A percentile compares a stretch with the other conserved stretches of the same genome.
These are phyloP conservation scores for Trididemnum miniatum DNA, from an alignment of 23 tunicate species.

Conservation along the genomic window DNA sequence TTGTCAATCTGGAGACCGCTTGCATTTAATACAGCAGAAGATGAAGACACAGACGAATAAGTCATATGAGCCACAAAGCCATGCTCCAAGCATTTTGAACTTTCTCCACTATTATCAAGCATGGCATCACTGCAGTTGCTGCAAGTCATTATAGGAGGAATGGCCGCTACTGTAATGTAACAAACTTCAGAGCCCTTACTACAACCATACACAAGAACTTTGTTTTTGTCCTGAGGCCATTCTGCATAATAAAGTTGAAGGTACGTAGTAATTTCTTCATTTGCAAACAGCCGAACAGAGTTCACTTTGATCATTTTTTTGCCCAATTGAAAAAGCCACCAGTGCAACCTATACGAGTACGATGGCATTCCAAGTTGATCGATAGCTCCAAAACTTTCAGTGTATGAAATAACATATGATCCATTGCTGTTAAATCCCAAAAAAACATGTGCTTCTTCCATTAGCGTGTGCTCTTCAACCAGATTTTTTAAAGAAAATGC, in stretches of 20 bases:
- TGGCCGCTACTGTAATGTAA: conserved; percentile 73
- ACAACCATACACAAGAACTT: conserved; percentile 72
- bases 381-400: conserved; percentile 58
- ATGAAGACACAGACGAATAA: conserved; percentile 54
- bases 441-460: conserved; percentile 87
- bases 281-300: conserved; percentile 65
- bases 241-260: conserved; percentile 59
- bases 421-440: conserved; percentile 83
- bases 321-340: conserved; percentile 75
- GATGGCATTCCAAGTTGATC: conserved; percentile 57
- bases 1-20: conserved; percentile 68
- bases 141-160: conserved; percentile 59
- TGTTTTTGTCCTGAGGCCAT: conserved; percentile 80
- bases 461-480: conserved; percentile 41
- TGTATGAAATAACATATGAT: conserved; percentile 73
- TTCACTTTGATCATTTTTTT: conserved; percentile 41
- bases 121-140: conserved; percentile 6
- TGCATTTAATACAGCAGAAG: conserved; percentile 33
- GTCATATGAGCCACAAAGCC: conserved; percentile 82
- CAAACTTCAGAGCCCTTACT: conserved; percentile 30
- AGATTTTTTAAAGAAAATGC: conserved; percentile 57
- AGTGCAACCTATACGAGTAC: conserved; percentile 59
- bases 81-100: conserved; percentile 48
- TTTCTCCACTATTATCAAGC: neutral
- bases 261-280: conserved; percentile 62